Base-by-base conservation (phyloP, 2,888 invertebrate species). In the Ophion ellenae region DNA sequence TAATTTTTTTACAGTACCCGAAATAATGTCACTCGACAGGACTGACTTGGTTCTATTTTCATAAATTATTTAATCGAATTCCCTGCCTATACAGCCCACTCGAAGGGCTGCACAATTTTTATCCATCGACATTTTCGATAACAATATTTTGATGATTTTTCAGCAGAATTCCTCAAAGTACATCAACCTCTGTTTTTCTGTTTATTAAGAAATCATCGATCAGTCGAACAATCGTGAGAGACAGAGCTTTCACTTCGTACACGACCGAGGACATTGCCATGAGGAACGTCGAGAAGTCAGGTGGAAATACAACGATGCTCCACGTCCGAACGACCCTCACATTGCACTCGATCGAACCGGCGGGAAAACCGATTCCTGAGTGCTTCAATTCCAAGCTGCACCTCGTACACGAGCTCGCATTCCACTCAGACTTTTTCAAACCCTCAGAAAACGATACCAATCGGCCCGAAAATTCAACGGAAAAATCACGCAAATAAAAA, bases 221-320 rank as follows among this genome's bases (percentile, higher is more conserved):
- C 67, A 83, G 86, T 64, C 80, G 83, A 69, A 66, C 64, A 11
- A 83, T 86, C 63, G 45, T 69, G 11, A 80, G 66, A 24, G 45
- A 63, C 57, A 20, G 57, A 20, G 36, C 78, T 0, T 81, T 86
- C 47, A 83, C 77, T 10, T 83, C 86, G 4, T 83, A 83, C 64
- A 86, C 83, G 36, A 83, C 77, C 20, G 86, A 86, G 53, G 83
- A 83, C 24, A 81, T 86, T 24, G 83, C 81, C 2, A 80, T 86
- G 78, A 86, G 66, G 20, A 75, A 78, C 17, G 57, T 66, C 20
- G 74, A 80, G 20, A n/a, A 14, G 32, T 47, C 81, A 28, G 69
- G 40, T 14, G 81, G 67, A 24, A 81, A 81, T 32, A 78, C 81
- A 17, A 84, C 86, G 10, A 83, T 84, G 86, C 81, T 86, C 6